Conservation (phyloP, 1,140 invertebrate genomes). For the Hirudo medicinalis region DNA sequence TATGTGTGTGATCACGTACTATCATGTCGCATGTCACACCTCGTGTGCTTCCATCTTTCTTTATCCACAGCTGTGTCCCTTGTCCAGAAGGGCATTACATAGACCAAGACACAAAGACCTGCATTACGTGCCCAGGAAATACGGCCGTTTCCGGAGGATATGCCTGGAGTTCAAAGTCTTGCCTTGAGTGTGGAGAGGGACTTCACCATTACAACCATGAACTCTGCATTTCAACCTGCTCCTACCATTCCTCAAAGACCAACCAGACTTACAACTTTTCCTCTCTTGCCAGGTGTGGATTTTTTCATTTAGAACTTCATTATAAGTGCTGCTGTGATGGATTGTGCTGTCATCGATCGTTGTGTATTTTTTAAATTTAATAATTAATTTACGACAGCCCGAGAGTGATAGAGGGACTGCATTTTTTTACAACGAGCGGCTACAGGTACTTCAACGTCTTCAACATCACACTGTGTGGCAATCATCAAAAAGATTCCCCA, state of each 20-base stretch:
- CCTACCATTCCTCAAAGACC: constrained; percentile 26
- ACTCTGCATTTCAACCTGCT: constrained; percentile 34
- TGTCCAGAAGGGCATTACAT: constrained; percentile 47
- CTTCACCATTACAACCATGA: constrained; percentile 29
- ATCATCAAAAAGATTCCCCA: not conserved
- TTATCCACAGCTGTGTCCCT: constrained; percentile 42
- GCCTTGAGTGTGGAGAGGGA: constrained; percentile 45
- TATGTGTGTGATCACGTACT: constrained; percentile 10
- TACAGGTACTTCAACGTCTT: constrained; percentile 50
- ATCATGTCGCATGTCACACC: not conserved
- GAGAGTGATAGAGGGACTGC: constrained; percentile 22
- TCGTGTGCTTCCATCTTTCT: not conserved
- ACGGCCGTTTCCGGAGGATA: constrained; percentile 43
- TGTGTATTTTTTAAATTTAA: too few relatives aligned
- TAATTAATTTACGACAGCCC: not conserved
- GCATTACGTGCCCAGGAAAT: constrained; percentile 42
- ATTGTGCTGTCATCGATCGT: too few relatives aligned
- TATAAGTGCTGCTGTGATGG: too few relatives aligned
- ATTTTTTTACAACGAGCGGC: constrained; percentile 47
- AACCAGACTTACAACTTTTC: constrained; percentile 43
- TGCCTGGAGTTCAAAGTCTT: constrained; percentile 42
- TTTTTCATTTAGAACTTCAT: too few relatives aligned
- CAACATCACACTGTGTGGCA: constrained; percentile 47
- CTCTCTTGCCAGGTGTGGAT: constrained; percentile 38
- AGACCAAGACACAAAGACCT: constrained; percentile 31